These are phyloP conservation scores for Eciton burchellii DNA, from an alignment of 1,140 invertebrate species.

Conservation along the genomic window DNA sequence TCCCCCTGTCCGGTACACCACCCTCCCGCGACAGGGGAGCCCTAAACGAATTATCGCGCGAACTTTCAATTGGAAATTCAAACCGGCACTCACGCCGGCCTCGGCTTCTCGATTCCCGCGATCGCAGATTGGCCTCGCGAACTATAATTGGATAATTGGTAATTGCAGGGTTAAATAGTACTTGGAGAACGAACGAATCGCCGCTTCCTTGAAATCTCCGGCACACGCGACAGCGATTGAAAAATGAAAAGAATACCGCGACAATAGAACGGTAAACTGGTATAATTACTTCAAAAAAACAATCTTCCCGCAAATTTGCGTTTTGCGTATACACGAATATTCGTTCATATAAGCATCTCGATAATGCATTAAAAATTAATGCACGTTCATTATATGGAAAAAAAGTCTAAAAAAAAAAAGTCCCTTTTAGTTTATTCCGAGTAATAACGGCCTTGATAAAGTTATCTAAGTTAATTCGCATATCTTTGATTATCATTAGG, in stretches of 20 bases:
- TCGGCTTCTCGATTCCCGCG: constrained; percentile 63
- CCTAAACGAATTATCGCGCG: constrained; percentile 72
- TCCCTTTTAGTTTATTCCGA: background rate
- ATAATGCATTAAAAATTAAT: no score
- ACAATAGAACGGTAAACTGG: constrained; percentile 24
- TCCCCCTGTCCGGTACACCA: constrained; percentile 25
- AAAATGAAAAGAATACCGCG: constrained; percentile 1
- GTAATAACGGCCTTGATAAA: background rate
- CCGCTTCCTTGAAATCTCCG: background rate
- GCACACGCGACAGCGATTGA: background rate
- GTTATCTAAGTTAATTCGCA: background rate
- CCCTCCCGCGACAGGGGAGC: constrained; percentile 18
- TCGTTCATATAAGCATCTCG: no score
- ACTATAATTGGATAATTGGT: constrained; percentile 68
- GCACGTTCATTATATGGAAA: background rate
- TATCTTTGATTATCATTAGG: no score
- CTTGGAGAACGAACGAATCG: constrained; percentile 50
- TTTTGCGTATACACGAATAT: background rate
- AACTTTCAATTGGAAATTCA: constrained; percentile 75
- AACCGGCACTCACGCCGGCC: constrained; percentile 65
- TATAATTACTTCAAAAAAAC: constrained; percentile 24
- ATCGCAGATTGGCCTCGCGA: constrained; percentile 65
- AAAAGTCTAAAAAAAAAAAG: background rate
- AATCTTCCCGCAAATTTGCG: constrained; percentile 5
- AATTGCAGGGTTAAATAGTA: constrained; percentile 72